Percentiles rank a stretch among this genome's conserved stretches.
These are phyloP conservation scores for Picathartes gymnocephalus DNA, from an alignment of 2,113 vertebrate species.

Conservation along the genomic window DNA sequence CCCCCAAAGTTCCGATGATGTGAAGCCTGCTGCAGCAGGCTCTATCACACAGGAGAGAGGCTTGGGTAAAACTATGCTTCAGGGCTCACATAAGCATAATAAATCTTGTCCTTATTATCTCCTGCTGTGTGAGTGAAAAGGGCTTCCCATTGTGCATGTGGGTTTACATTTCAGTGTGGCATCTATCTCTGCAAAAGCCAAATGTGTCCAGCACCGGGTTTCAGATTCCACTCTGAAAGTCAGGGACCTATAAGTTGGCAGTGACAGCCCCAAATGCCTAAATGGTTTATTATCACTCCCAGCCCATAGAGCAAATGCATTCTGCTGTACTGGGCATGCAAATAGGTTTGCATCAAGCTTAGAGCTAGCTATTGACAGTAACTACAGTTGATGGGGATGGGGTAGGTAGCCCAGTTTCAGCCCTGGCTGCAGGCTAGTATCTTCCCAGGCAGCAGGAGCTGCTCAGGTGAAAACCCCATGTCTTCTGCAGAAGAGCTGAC, in stretches of 20 bases:
- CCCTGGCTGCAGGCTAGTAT: neutral
- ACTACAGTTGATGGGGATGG: neutral
- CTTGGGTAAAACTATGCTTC: neutral
- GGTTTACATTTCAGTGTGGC: neutral
- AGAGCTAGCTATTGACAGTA: neutral
- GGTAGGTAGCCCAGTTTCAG: neutral
- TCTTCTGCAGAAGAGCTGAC: neutral
- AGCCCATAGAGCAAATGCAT: neutral
- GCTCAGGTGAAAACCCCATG: neutral
- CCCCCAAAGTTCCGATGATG: neutral
- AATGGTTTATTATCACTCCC: fast-evolving
- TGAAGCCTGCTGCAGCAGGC: neutral
- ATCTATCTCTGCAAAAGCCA: neutral
- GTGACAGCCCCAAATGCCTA: neutral
- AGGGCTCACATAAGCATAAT: neutral
- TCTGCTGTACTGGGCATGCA: neutral
- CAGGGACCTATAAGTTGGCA: neutral
- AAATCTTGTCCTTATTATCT: neutral
- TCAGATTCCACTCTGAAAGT: neutral
- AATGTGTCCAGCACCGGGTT: neutral
- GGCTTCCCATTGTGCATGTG: neutral
- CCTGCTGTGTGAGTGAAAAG: neutral
- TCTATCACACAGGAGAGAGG: neutral
- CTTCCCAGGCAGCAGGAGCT: neutral
- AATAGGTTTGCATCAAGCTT: neutral